Conservation (phyloP, 2,113 vertebrate species). For the Rhabdomys dilectus region DNA sequence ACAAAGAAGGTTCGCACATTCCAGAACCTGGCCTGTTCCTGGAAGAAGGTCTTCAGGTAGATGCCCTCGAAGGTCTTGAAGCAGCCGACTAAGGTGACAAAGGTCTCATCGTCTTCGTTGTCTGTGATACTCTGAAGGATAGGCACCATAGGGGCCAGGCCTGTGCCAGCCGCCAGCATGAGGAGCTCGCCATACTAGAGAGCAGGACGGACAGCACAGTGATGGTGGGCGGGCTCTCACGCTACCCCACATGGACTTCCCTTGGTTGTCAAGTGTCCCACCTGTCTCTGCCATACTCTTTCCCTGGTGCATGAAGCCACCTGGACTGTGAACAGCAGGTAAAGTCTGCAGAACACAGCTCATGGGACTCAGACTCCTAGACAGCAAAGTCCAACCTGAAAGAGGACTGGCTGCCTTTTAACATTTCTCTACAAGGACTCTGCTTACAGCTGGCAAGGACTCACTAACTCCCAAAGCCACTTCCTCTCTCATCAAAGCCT, state of each 20-base stretch:
- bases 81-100: conserved; percentile 89
- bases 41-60: conserved; percentile 89
- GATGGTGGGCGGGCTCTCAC: neutral
- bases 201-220: accelerated
- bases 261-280: neutral
- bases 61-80: conserved; percentile 87
- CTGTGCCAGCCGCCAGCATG: conserved; percentile 89
- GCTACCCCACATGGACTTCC: neutral
- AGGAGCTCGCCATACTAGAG: conserved; percentile 88
- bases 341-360: neutral
- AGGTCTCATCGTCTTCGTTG: conserved; percentile 90
- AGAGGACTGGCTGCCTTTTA: neutral
- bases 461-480: neutral
- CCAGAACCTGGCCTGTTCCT: conserved; percentile 88
- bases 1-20: conserved; percentile 88
- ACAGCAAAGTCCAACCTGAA: neutral
- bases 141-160: conserved; percentile 90
- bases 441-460: neutral
- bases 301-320: neutral
- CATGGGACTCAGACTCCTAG: neutral
- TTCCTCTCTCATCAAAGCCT: neutral
- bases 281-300: neutral
- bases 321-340: neutral
- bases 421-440: neutral
- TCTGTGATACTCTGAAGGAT: conserved; percentile 88